These are phyloP conservation scores for Dunckerocampus dactyliophorus DNA, from an alignment of 2,113 vertebrate genomes.

Conservation along the genomic window DNA sequence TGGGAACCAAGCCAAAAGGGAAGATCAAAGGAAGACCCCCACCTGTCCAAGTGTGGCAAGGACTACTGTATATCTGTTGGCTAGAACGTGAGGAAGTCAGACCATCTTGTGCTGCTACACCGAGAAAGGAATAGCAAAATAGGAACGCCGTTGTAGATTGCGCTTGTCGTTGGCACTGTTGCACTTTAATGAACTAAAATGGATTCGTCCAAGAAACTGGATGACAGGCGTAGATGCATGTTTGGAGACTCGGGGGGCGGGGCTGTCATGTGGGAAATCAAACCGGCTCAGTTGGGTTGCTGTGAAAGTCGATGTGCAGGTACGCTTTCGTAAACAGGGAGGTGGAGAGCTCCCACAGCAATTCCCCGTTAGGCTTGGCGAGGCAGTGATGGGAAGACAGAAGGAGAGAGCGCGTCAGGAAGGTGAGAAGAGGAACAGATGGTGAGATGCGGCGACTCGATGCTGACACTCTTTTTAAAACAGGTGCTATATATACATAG, in stretches of 20 bases:
- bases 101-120: too few relatives aligned
- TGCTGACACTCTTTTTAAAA: constrained; percentile 51
- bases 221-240: constrained; percentile 54
- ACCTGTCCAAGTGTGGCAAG: too few relatives aligned
- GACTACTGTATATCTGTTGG: too few relatives aligned
- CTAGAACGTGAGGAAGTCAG: too few relatives aligned
- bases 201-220: constrained; percentile 47
- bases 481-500: constrained; percentile 62
- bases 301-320: constrained; percentile 55
- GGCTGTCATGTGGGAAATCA: constrained; percentile 70
- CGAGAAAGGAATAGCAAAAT: too few relatives aligned
- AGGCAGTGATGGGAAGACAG: constrained; percentile 36
- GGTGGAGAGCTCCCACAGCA: constrained; percentile 57
- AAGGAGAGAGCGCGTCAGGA: constrained; percentile 35
- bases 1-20: too few relatives aligned
- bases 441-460: constrained; percentile 53
- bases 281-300: constrained; percentile 52
- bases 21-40: too few relatives aligned
- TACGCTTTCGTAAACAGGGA: constrained; percentile 53
- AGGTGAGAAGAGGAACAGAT: constrained; percentile 73
- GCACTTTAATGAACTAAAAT: constrained; percentile 55
- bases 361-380: constrained; percentile 49
- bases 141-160: too few relatives aligned
- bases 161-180: constrained; percentile 6
- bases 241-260: background rate